phyloP scores from a whole-genome alignment of 2,797 vertebrate genomes.

The Leucoraja ocellata region DNA sequence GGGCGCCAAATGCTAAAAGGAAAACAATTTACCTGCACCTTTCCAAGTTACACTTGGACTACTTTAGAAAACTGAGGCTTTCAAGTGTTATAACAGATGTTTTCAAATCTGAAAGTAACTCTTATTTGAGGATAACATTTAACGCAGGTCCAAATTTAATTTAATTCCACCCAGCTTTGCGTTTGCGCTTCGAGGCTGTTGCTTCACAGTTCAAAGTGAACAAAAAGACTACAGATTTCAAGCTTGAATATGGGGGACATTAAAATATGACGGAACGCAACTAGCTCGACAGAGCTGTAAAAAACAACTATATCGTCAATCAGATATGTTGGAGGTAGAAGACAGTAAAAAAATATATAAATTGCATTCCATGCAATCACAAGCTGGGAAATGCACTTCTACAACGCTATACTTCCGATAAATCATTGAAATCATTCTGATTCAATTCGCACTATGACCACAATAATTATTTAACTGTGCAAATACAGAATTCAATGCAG shows the following conservation, averaged over 20 bases:
- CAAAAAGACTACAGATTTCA: no score
- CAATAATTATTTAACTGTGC: background rate
- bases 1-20: slow-evolving; percentile 23
- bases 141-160: background rate
- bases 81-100: background rate
- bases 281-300: background rate
- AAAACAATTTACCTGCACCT: background rate
- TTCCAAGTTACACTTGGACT: background rate
- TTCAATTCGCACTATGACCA: background rate
- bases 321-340: background rate
- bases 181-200: background rate
- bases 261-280: background rate
- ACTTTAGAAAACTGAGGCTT: background rate
- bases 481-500: background rate
- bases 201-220: background rate
- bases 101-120: background rate
- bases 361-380: background rate
- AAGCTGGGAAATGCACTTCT: background rate
- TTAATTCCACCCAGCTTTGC: background rate
- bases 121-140: background rate
- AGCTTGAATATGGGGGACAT: no score
- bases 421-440: background rate
- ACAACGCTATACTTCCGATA: background rate
- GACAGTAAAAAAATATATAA: background rate
- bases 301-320: no score